phyloP scores from a whole-genome alignment of 2,888 invertebrate genomes.

The Dolichopus griseipennis region DNA sequence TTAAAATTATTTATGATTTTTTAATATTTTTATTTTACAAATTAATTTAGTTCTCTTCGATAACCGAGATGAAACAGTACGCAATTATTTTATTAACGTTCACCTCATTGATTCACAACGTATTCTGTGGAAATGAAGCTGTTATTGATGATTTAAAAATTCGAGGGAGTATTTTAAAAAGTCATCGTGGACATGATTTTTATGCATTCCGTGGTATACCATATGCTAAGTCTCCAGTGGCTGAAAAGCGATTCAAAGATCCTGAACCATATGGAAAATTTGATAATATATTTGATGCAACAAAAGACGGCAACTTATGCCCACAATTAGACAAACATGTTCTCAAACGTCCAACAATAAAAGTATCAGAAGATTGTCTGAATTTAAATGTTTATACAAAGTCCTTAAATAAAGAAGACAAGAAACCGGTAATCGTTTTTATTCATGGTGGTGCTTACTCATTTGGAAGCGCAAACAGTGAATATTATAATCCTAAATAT shows the following conservation, averaged over 20 bases:
- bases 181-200: constrained; percentile 39
- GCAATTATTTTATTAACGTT: too few relatives aligned
- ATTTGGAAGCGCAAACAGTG: constrained; percentile 28
- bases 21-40: too few relatives aligned
- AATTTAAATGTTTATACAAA: constrained; percentile 52
- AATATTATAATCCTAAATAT: constrained; percentile 28
- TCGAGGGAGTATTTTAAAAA: constrained; percentile 39
- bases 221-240: constrained; percentile 43
- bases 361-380: constrained; percentile 55
- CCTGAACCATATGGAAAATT: constrained; percentile 32
- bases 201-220: constrained; percentile 45
- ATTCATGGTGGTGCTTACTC: constrained; percentile 35
- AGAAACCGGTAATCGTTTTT: constrained; percentile 25
- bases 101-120: too few relatives aligned
- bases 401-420: constrained; percentile 16
- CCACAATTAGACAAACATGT: constrained; percentile 25
- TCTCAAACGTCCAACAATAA: background rate
- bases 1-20: too few relatives aligned
- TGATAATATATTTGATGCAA: constrained; percentile 38
- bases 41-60: too few relatives aligned
- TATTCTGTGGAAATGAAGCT: too few relatives aligned
- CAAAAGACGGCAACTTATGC: constrained; percentile 41
- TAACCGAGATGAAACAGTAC: too few relatives aligned
- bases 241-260: constrained; percentile 42
- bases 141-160: constrained; percentile 24